phyloP scores from a whole-genome alignment of 2,888 invertebrate genomes.

The Caenorhabditis sulstoni region DNA sequence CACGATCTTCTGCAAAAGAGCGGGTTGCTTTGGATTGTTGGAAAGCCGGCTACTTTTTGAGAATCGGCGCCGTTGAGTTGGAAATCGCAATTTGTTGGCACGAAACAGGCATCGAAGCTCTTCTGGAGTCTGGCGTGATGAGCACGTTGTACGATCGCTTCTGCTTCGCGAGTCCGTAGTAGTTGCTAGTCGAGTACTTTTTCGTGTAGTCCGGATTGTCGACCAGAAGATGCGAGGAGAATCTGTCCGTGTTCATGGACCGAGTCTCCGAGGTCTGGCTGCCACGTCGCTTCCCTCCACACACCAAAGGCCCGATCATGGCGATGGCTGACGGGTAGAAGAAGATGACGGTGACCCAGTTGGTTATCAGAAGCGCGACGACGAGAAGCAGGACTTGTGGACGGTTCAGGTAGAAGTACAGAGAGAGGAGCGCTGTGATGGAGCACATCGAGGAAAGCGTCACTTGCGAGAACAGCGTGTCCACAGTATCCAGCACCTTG shows the following conservation, averaged over 20 bases:
- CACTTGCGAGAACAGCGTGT: constrained; percentile 49
- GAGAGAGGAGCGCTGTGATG: constrained; percentile 11
- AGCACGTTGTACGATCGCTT: constrained; percentile 50
- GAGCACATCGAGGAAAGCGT: constrained; percentile 48
- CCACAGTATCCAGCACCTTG: constrained; percentile 50
- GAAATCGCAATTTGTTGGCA: constrained; percentile 43
- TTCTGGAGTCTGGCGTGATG: constrained; percentile 34
- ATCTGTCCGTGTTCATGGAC: constrained; percentile 50
- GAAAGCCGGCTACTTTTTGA: too few relatives aligned
- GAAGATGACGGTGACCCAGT: constrained; percentile 51
- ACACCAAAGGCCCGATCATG: constrained; percentile 24
- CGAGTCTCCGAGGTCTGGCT: constrained; percentile 54
- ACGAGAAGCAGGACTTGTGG: constrained; percentile 20
- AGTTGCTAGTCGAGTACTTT: constrained; percentile 45
- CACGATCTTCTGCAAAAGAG: constrained; percentile 48
- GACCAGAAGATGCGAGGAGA: constrained; percentile 52
- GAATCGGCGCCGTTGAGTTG: constrained; percentile 42
- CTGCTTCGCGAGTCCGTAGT: constrained; percentile 43
- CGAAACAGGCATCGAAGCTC: constrained; percentile 49
- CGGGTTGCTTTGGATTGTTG: too few relatives aligned
- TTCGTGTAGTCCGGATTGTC: constrained; percentile 56
- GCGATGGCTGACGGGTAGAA: constrained; percentile 47
- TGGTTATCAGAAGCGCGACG: constrained; percentile 25
- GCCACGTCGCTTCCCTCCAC: constrained; percentile 37
- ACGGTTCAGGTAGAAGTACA: constrained; percentile 18